Evolutionary conservation across 2,797 vertebrate genomes (phyloP).

Genomic region (Menidia menidia): DNA sequence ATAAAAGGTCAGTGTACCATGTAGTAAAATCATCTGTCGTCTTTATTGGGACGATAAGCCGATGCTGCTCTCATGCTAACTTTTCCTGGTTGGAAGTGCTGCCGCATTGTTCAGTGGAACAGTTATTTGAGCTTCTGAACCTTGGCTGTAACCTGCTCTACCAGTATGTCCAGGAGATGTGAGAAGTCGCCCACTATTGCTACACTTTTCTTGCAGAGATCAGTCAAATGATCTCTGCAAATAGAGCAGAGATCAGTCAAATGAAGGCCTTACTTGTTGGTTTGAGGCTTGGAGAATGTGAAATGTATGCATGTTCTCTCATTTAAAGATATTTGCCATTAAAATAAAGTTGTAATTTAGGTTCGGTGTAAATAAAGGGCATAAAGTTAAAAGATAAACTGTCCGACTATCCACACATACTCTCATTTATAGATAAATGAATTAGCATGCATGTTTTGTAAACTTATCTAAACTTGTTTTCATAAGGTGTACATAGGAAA

Average conservation of each 20-base stretch:
- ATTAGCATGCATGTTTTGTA: not conserved
- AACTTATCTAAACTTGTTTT: not conserved
- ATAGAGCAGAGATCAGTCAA: not conserved
- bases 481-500: slow-evolving; percentile 9
- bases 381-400: too few species aligned
- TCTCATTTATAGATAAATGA: too few species aligned
- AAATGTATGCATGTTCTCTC: not conserved
- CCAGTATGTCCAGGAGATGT: not conserved
- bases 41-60: not conserved
- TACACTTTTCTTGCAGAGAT: not conserved
- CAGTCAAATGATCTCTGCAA: not conserved
- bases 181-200: too few species aligned
- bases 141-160: slow-evolving; percentile 3
- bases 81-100: not conserved
- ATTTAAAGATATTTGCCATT: not conserved
- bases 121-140: not conserved
- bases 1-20: too few species aligned
- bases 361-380: too few species aligned
- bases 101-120: not conserved
- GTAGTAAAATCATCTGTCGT: not conserved
- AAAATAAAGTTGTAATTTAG: too few species aligned
- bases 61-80: not conserved
- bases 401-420: too few species aligned
- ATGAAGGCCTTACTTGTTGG: not conserved
- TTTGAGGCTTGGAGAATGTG: not conserved